phyloP scores from a whole-genome alignment of 1,140 invertebrate genomes.

The Brachionus plicatilis region DNA sequence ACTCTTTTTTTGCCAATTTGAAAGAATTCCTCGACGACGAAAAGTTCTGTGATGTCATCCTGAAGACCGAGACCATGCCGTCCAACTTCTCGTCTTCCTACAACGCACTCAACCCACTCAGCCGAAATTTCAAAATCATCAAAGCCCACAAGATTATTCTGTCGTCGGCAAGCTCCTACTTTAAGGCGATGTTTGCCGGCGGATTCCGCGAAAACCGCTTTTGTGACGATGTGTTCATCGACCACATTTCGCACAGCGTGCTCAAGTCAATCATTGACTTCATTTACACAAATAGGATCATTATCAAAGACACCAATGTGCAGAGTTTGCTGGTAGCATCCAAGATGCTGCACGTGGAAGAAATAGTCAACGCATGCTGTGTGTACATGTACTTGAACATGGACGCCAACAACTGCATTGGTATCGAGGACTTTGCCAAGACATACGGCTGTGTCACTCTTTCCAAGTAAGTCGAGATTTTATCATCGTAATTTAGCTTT shows the following conservation, averaged over 20 bases:
- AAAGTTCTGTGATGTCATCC: conserved; percentile 67
- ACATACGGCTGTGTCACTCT: conserved; percentile 78
- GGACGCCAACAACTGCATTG: conserved; percentile 85
- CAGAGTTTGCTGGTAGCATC: conserved; percentile 81
- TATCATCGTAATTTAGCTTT: not conserved
- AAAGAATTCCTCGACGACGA: conserved; percentile 77
- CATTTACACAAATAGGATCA: conserved; percentile 81
- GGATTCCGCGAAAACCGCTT: conserved; percentile 45
- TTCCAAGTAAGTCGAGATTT: conserved; percentile 59
- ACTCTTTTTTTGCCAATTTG: conserved; percentile 54
- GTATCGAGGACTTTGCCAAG: conserved; percentile 82
- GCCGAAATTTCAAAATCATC: conserved; percentile 37
- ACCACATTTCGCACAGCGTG: conserved; percentile 77
- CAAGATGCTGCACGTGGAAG: conserved; percentile 84
- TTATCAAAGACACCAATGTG: conserved; percentile 80
- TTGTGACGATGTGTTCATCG: conserved; percentile 68
- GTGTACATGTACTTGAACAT: conserved; percentile 80
- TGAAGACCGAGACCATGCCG: conserved; percentile 48
- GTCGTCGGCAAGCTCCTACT: conserved; percentile 58
- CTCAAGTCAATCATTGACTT: conserved; percentile 77
- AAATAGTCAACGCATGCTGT: conserved; percentile 83
- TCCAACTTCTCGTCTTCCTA: conserved; percentile 15
- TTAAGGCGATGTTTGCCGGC: conserved; percentile 88
- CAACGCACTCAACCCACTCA: not conserved
- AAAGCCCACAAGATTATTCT: conserved; percentile 52